Percentiles rank a stretch among this genome's conserved stretches.
Evolutionary conservation across 2,888 invertebrate species (phyloP).

Genomic region (Rapana venosa): DNA sequence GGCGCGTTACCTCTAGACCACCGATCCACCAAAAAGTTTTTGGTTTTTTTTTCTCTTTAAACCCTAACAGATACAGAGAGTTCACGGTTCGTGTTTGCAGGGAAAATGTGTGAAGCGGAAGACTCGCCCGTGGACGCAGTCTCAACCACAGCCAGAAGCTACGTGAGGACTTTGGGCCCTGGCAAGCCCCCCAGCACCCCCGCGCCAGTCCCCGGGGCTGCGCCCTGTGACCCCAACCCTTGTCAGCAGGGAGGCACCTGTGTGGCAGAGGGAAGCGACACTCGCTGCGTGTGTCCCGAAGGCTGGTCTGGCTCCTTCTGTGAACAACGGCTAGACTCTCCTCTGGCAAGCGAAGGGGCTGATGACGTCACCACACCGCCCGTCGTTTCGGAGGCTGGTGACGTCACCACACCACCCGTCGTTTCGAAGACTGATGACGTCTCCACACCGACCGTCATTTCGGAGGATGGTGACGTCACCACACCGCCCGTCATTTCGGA

Average conservation of each 20-base stretch:
- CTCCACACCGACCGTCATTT: neutral
- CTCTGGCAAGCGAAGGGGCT: neutral
- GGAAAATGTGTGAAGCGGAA: neutral
- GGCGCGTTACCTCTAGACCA: no score
- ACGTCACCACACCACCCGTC: neutral
- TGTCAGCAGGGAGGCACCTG: constrained; percentile 50
- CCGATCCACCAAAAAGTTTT: no score
- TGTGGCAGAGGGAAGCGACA: neutral
- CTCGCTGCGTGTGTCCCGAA: neutral
- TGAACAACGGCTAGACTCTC: no score
- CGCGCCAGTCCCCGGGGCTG: no score
- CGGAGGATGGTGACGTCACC: neutral
- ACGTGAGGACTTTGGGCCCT: constrained; percentile 54
- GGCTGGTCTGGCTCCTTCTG: neutral
- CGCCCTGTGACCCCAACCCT: constrained; percentile 79
- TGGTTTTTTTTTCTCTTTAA: no score
- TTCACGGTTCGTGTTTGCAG: neutral
- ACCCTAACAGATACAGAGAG: no score
- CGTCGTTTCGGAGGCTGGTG: neutral
- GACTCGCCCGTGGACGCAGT: constrained; percentile 50
- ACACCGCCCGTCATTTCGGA: neutral
- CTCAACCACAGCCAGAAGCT: constrained; percentile 56
- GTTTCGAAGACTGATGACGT: neutral
- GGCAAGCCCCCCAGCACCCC: neutral
- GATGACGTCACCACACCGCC: neutral